Base-by-base conservation (phyloP, 2,888 invertebrate genomes). In the Eupithecia pulchellata region DNA sequence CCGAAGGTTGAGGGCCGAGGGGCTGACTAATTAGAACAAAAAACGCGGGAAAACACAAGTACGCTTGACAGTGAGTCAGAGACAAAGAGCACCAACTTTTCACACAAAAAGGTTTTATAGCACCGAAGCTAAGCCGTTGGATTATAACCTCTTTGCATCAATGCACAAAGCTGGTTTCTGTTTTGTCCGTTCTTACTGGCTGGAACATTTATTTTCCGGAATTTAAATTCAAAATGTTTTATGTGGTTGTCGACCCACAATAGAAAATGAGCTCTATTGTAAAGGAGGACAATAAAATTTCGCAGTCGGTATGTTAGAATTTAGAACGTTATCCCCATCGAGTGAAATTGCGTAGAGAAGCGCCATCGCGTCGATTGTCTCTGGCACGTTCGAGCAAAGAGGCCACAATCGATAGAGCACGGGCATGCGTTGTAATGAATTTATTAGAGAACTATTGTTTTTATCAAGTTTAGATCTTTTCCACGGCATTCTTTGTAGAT, bases 381-480 rank as follows among this genome's bases (percentile, higher is more conserved):
- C 87, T 85, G 92, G 92, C 93, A 93, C 93, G 93, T 93, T 91
- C 92, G 91, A 82, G 88, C 86, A 86, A 91, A 91, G 91, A 91
- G 91, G 90, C 91, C 91, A 91, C 92, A 93, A 93, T 93, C 93
- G 93, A 93, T 93, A 92, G 91, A 90, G 92, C 93, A 93, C 93
- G 93, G 88, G 91, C 91, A 92, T 90, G 92, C 92, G 92, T 91
- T 89, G 91, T 92, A 92, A 93, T 93, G 92, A 93, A 93, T 93
- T 92, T 92, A 93, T 93, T 92, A 93, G 84, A 81, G 86, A 86
- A 89, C 86, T 87, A 88, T 82, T 83, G 82, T 81, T 86, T 84
- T 84, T 81, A 80, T 80, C 78, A 77, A 82, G 78, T 36, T 82
- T 79, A 75, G 72, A 75, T 76, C 78, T 78, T 78, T 29, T 78